phyloP scores from a whole-genome alignment of 2,113 vertebrate species.

The Sphyrna mokarran region DNA sequence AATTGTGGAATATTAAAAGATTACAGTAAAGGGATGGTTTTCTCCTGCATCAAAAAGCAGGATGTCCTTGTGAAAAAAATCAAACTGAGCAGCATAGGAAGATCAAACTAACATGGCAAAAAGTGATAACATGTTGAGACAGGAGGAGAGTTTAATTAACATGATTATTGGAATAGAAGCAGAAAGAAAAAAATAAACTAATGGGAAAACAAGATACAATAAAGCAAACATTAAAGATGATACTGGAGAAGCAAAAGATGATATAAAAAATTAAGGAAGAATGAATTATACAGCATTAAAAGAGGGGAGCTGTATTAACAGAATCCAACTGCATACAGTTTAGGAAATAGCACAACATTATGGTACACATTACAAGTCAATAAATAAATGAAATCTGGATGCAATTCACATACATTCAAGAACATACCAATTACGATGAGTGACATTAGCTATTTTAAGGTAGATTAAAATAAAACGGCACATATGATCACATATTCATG shows the following conservation, averaged over 20 bases:
- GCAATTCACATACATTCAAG: neutral
- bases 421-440: neutral
- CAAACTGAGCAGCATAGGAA: neutral
- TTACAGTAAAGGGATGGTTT: neutral
- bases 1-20: neutral
- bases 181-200: neutral
- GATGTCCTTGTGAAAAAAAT: neutral
- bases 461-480: too few species aligned
- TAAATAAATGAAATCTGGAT: neutral
- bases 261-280: too few species aligned
- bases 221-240: neutral
- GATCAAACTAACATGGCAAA: neutral
- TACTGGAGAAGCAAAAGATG: too few species aligned
- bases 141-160: neutral
- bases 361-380: neutral
- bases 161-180: neutral
- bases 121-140: neutral
- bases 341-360: neutral
- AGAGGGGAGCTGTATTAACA: neutral
- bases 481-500: too few species aligned
- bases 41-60: neutral
- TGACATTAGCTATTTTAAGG: neutral
- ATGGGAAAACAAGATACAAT: neutral
- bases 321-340: neutral
- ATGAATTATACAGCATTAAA: neutral